A percentile compares a stretch with the other conserved stretches of the same genome.
phyloP scores from a whole-genome alignment of 1,140 invertebrate genomes.

The Diprion similis region DNA sequence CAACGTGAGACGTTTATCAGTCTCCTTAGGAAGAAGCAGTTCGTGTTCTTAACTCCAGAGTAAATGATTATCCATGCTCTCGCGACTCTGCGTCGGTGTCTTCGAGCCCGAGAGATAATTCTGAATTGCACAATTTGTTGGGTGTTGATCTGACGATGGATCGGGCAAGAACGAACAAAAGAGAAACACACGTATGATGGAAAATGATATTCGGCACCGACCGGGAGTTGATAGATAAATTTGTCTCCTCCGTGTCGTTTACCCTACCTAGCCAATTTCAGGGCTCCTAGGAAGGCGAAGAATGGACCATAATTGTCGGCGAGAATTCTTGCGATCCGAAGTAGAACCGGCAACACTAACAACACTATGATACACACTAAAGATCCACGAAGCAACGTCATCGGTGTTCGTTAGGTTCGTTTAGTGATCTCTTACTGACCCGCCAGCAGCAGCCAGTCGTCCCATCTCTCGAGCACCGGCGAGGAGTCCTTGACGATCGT shows the following conservation, averaged over 20 bases:
- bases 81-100: too few relatives aligned
- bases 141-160: too few relatives aligned
- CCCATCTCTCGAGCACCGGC: not conserved
- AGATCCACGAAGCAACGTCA: not conserved
- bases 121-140: too few relatives aligned
- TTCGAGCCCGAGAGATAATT: too few relatives aligned
- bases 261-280: not conserved
- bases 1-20: not conserved
- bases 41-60: not conserved
- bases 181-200: too few relatives aligned
- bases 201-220: not conserved
- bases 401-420: not conserved
- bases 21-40: not conserved
- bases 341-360: too few relatives aligned
- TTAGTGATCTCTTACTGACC: slow-evolving; percentile 2
- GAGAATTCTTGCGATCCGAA: not conserved
- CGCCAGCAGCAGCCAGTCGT: not conserved
- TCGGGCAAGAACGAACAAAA: too few relatives aligned
- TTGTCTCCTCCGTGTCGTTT: not conserved
- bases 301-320: not conserved
- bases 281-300: not conserved
- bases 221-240: too few relatives aligned
- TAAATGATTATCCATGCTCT: not conserved
- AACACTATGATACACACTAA: too few relatives aligned
- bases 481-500: too few relatives aligned